Evolutionary conservation across 1,140 invertebrate genomes (phyloP), one percentile per base, ranked within the genome.

Genomic region (Cydia amplana): DNA sequence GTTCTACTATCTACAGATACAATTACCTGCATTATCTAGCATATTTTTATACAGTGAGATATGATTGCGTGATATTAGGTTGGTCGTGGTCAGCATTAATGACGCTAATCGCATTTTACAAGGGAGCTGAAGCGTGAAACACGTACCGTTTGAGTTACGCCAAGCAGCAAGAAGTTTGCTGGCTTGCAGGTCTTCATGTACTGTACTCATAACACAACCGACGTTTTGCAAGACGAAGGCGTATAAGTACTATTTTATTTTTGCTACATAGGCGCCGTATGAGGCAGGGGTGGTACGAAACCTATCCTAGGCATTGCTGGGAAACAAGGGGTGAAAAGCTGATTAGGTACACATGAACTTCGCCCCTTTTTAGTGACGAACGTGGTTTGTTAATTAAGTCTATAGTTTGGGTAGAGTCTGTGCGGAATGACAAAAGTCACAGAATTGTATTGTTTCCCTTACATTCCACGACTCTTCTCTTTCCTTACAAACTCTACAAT

Each of bases 91-190:
- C 60, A 64, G 60, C 20, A 64, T 16, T 64, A 28, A 64, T 64
- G n/a, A 64, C 25, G 25, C 23, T 64, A 64, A 64, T 64, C 60
- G 25, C 60, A 64, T 64, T 64, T 25, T 16, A 64, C 60, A 16
- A 25, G 60, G 10, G 20, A 23, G 14, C 10, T 28, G 23, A 28
- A 28, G 60, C 60, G 60, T 64, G 60, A 64, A 23, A 64, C 60
- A 64, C n/a, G n/a, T n/a, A n/a, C 12, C 10, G 20, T 64, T 64
- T n/a, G 60, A 64, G 25, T 51, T 64, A 64, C 25, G 16, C 20
- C 20, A 60, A 18, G n/a, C 12, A 25, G 9, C 60, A 64, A 28
- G 25, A 9, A 28, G 28, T 64, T 10, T 18, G 25, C 49, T 51
- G 6, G n/a, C 9, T 0, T 28, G 23, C 60, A 64, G 60, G 60